Evolutionary conservation across 1,140 invertebrate species (phyloP).

Genomic region (Drosophila ficusphila): DNA sequence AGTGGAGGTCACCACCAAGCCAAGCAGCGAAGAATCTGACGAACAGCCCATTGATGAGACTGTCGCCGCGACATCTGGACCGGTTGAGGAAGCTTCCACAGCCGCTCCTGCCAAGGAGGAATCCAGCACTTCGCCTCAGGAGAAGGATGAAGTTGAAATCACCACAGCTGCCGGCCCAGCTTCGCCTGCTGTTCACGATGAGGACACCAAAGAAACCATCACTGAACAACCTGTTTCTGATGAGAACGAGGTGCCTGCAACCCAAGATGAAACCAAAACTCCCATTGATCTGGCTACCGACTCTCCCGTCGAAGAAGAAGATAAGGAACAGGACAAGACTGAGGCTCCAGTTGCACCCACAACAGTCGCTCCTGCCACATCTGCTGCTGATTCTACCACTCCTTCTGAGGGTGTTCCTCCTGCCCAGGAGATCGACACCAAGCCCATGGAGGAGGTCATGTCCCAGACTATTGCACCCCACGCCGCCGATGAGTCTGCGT

Average conservation of each 20-base stretch:
- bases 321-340: constrained; percentile 29
- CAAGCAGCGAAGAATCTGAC: not conserved
- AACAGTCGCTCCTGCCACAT: constrained; percentile 4
- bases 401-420: constrained; percentile 36
- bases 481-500: constrained; percentile 22
- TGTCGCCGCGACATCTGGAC: not conserved
- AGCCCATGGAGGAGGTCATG: constrained; percentile 57
- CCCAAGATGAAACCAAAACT: constrained; percentile 15
- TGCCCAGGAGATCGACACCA: constrained; percentile 52
- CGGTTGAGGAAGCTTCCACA: constrained; percentile 22
- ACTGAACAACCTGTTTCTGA: constrained; percentile 31
- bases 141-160: constrained; percentile 28
- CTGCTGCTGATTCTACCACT: constrained; percentile 39
- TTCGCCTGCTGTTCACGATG: constrained; percentile 28
- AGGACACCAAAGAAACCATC: constrained; percentile 35
- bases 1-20: constrained; percentile 3
- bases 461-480: constrained; percentile 59
- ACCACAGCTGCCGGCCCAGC: constrained; percentile 17
- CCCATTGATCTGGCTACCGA: constrained; percentile 22
- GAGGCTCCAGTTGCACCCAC: constrained; percentile 17
- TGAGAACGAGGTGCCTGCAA: constrained; percentile 31
- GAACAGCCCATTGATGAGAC: constrained; percentile 24
- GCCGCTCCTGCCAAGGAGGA: constrained; percentile 18
- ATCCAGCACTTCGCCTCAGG: constrained; percentile 8
- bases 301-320: constrained; percentile 23